Percentiles rank a stretch among this genome's conserved stretches.
These are phyloP conservation scores for Vollenhovia emeryi DNA, from an alignment of 1,140 invertebrate genomes.

Conservation along the genomic window DNA sequence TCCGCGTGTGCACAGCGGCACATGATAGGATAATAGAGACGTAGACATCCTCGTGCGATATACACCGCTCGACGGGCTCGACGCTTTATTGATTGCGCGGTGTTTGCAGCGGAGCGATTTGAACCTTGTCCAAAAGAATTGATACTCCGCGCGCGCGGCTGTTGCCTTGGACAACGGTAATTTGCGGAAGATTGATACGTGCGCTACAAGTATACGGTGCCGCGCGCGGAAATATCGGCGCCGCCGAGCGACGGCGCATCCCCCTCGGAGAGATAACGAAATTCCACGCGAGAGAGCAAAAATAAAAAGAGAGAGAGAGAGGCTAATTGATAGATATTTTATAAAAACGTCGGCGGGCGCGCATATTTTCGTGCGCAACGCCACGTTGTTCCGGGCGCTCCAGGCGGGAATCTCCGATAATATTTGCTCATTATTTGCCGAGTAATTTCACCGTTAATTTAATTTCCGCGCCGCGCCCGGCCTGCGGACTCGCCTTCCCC, in stretches of 20 bases:
- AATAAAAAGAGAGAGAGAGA: constrained; percentile 19
- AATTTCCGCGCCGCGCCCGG: constrained; percentile 6
- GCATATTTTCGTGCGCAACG: constrained; percentile 12
- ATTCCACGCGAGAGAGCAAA: neutral
- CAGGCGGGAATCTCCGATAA: constrained; percentile 47
- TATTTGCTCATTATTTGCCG: constrained; percentile 52
- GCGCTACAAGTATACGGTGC: constrained; percentile 22
- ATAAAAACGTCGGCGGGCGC: neutral
- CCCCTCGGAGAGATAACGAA: constrained; percentile 18
- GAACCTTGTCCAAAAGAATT: constrained; percentile 49
- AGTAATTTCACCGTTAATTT: constrained; percentile 54
- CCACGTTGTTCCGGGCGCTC: neutral
- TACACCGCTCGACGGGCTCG: neutral
- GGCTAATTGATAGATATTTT: constrained; percentile 50
- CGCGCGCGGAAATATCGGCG: constrained; percentile 27
- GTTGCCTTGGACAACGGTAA: constrained; percentile 51
- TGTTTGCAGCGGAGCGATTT: constrained; percentile 37
- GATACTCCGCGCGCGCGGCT: constrained; percentile 26
- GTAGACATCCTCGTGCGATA: neutral
- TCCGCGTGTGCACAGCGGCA: neutral
- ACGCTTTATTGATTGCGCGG: constrained; percentile 52
- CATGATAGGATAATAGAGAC: constrained; percentile 6
- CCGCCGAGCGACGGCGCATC: neutral
- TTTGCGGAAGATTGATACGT: constrained; percentile 57
- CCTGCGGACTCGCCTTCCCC: neutral